Base-by-base conservation (phyloP, 2,888 invertebrate genomes). In the Megastigmus dorsalis region DNA sequence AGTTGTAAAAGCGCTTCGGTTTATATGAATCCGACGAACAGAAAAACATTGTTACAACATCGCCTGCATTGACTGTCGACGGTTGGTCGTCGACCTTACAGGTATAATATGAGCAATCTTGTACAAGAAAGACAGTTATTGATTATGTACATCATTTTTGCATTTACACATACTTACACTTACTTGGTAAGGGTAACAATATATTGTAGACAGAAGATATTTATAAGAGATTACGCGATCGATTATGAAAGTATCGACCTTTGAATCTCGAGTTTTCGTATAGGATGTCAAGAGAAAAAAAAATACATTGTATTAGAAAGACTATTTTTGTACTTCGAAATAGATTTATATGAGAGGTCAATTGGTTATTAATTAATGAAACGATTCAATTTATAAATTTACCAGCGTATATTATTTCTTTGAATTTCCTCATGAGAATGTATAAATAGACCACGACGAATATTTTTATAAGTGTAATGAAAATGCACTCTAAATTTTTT, bases 261-360 rank as follows among this genome's bases (percentile, higher is more conserved):
- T 74, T 67, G 55, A 67, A 73, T 73, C 54, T 73, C 73, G 67
- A 73, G 62, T 67, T 73, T 73, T 73, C 59, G 52, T 60, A 73
- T 43, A 55, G 63, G 41, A 50, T 13, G 41, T 69, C 45, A 63
- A 55, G 45, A 67, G 41, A 15, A 23, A 54, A 62, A 63, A 26
- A 65, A 54, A 41, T 72, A 65, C 70, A 72, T 73, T 73, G 50
- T 68, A 73, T 67, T 65, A 70, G 30, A 67, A 67, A 67, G n/a
- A 55, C 54, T 73, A 73, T 73, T 73, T 73, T 73, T 73, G 38
- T 73, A 73, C 73, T 67, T 67, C 60, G 20, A 59, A 52, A 55
- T 67, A 73, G 66, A 66, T 73, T 67, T 60, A 60, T 60, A 72
- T 36, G 45, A 54, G 52, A 73, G 9, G 66, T 73, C 67, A 67